These are phyloP conservation scores for Dermochelys coriacea DNA, from an alignment of 2,797 vertebrate species.

Conservation along the genomic window DNA sequence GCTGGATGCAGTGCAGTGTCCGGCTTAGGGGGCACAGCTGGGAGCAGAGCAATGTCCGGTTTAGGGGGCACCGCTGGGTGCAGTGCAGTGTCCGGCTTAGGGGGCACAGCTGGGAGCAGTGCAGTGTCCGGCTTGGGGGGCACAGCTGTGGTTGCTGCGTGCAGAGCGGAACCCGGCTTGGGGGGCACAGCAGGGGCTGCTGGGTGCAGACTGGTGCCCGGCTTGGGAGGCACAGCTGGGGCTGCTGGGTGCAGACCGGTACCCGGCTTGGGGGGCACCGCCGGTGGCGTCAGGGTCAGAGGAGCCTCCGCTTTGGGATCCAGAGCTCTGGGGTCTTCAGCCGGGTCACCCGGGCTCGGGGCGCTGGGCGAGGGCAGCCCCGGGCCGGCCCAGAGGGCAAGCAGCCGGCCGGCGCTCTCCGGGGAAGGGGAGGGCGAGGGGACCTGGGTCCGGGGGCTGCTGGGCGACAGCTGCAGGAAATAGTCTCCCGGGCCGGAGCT, in stretches of 20 bases:
- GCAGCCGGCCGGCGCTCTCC: constrained; percentile 64
- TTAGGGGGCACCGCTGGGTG: neutral
- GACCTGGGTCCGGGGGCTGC: constrained; percentile 21
- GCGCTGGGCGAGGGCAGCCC: neutral
- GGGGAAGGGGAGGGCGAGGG: constrained; percentile 38
- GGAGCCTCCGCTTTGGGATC: too few relatives aligned
- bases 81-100: neutral
- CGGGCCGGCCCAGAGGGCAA: constrained; percentile 53
- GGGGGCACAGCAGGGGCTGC: neutral
- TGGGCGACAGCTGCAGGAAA: constrained; percentile 40
- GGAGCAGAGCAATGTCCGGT: neutral
- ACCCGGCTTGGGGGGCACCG: constrained; percentile 37
- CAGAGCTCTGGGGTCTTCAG: neutral
- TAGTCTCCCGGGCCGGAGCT: constrained; percentile 52
- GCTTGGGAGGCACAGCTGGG: neutral
- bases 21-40: neutral
- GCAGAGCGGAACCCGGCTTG: neutral
- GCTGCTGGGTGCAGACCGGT: neutral
- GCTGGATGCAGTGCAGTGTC: neutral
- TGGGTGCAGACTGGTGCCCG: neutral
- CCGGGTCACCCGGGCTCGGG: neutral
- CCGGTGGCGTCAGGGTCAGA: neutral
- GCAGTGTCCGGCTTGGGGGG: neutral
- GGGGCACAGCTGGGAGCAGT: neutral
- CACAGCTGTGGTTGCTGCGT: neutral